Evolutionary conservation across 2,888 invertebrate species (phyloP).

Genomic region (Brachycybe producta): DNA sequence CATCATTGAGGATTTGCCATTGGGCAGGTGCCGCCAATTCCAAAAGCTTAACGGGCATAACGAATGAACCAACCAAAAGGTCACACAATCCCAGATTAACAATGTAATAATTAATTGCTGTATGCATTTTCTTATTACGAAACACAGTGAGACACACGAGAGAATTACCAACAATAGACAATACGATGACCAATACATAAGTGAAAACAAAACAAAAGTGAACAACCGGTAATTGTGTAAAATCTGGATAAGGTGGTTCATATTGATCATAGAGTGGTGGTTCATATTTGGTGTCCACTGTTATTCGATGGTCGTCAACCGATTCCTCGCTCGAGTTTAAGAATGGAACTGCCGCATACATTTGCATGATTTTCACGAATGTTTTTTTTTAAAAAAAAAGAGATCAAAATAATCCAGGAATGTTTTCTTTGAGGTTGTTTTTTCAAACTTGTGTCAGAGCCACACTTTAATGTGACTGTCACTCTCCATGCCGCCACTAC

Average conservation of each 20-base stretch:
- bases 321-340: too few species aligned
- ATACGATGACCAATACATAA: constrained; percentile 31
- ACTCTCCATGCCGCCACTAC: too few species aligned
- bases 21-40: constrained; percentile 35
- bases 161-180: constrained; percentile 34
- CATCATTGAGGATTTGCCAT: constrained; percentile 33
- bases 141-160: constrained; percentile 36
- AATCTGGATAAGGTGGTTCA: constrained; percentile 14
- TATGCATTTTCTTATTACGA: constrained; percentile 36
- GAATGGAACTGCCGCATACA: too few species aligned
- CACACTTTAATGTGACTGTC: too few species aligned
- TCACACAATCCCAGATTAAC: constrained; percentile 37
- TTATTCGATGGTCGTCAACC: too few species aligned
- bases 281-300: too few species aligned
- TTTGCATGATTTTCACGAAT: too few species aligned
- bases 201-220: constrained; percentile 28
- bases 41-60: constrained; percentile 36
- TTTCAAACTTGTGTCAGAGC: too few species aligned
- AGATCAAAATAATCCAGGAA: too few species aligned
- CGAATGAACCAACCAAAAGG: constrained; percentile 35
- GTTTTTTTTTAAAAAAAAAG: too few species aligned
- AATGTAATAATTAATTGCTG: constrained; percentile 38
- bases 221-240: constrained; percentile 26
- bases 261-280: not conserved
- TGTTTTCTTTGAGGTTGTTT: too few species aligned